A percentile compares a stretch with the other conserved stretches of the same genome.
These are phyloP conservation scores for Pheosia tremula DNA, from an alignment of 2,888 invertebrate genomes.

Conservation along the genomic window DNA sequence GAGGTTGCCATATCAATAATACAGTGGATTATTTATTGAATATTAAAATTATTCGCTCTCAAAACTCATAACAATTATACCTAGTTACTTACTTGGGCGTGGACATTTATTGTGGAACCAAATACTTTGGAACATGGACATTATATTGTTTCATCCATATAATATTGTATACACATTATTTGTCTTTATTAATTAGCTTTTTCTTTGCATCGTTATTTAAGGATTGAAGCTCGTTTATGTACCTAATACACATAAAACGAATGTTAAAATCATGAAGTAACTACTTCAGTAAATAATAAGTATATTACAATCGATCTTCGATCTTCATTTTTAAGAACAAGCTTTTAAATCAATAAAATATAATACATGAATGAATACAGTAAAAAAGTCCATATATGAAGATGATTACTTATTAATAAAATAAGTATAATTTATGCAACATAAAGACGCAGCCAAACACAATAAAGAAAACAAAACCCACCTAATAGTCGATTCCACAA, in stretches of 20 bases:
- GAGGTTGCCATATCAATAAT: constrained; percentile 22
- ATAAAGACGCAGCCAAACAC: not conserved
- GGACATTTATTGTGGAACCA: constrained; percentile 2
- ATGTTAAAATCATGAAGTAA: no score
- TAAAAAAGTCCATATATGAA: no score
- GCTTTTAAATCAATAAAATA: not conserved
- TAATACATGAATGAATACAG: not conserved
- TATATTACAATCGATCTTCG: no score
- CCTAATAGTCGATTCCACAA: not conserved
- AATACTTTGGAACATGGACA: not conserved
- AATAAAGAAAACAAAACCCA: not conserved
- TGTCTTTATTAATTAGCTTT: not conserved
- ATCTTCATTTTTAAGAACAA: no score
- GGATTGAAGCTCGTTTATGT: no score
- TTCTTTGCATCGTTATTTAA: not conserved
- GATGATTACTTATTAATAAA: no score
- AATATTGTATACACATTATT: no score
- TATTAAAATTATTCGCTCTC: constrained; percentile 12
- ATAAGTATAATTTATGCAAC: not conserved
- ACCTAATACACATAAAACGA: no score
- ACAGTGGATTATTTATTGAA: constrained; percentile 7
- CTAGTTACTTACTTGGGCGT: not conserved
- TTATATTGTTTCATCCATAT: no score
- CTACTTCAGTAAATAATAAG: no score
- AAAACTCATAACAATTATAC: not conserved